phyloP scores from a whole-genome alignment of 2,888 invertebrate species.

The Sericinus montela region DNA sequence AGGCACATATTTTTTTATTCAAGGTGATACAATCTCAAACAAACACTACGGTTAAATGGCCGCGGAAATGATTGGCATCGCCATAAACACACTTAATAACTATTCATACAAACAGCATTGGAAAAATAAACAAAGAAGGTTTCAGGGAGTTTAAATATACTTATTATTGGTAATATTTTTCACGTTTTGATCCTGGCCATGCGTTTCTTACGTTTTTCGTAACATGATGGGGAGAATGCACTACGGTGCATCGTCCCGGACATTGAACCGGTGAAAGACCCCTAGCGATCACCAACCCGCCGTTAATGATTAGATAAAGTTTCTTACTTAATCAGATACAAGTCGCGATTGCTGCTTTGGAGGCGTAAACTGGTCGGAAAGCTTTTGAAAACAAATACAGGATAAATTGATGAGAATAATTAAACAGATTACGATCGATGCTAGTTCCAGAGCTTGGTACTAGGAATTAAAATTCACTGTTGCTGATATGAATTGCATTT shows the following conservation, averaged over 20 bases:
- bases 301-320: slow-evolving; percentile 20
- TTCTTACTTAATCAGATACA: slow-evolving; percentile 20
- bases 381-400: slow-evolving; percentile 4
- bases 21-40: slow-evolving; percentile 20
- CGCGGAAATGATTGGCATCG: slow-evolving; percentile 16
- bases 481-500: neutral
- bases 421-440: neutral
- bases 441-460: neutral
- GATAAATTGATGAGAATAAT: slow-evolving; percentile 14
- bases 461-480: slow-evolving; percentile 35
- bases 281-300: slow-evolving; percentile 13
- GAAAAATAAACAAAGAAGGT: slow-evolving; percentile 8
- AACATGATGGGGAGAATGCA: slow-evolving; percentile 15
- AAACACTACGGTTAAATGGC: slow-evolving; percentile 20
- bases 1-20: slow-evolving; percentile 18
- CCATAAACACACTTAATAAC: slow-evolving; percentile 19
- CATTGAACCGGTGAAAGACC: slow-evolving; percentile 16
- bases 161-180: neutral
- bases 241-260: slow-evolving; percentile 9
- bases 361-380: slow-evolving; percentile 17
- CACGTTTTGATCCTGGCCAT: slow-evolving; percentile 3
- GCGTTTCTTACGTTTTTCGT: slow-evolving; percentile 13
- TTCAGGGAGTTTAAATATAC: neutral
- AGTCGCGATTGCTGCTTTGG: slow-evolving; percentile 6
- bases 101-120: slow-evolving; percentile 12